Evolutionary conservation across 2,113 vertebrate species (phyloP).

Genomic region (Dendrocopos noguchii): DNA sequence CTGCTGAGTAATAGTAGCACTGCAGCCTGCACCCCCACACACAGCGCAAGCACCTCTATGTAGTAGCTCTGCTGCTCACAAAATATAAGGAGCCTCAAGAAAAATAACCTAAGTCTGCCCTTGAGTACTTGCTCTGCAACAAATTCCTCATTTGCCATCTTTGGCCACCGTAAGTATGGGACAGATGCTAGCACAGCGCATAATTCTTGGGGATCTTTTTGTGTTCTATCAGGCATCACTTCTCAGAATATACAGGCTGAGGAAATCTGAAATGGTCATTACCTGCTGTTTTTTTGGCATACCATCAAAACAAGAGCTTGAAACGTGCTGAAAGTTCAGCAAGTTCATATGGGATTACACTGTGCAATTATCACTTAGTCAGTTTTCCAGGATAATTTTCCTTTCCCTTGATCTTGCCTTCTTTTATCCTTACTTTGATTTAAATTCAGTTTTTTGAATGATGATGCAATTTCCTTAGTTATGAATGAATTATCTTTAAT

Average conservation of each 20-base stretch:
- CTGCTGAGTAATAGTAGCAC: conserved; percentile 51
- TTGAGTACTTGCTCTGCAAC: neutral
- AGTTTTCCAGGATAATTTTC: conserved; percentile 61
- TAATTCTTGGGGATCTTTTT: neutral
- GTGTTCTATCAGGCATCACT: neutral
- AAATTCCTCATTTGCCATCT: neutral
- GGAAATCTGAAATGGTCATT: conserved; percentile 6
- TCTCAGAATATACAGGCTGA: neutral
- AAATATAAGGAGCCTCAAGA: neutral
- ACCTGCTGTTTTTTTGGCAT: neutral
- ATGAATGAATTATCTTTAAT: conserved; percentile 45
- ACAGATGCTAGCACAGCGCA: neutral
- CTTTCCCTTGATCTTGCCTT: conserved; percentile 57
- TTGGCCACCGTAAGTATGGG: neutral
- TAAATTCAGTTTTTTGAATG: conserved; percentile 33
- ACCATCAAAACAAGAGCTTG: conserved; percentile 16
- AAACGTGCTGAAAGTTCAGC: neutral
- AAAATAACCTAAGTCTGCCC: neutral
- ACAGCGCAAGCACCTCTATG: neutral
- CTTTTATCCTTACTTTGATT: conserved; percentile 67
- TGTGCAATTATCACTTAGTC: neutral
- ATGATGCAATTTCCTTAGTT: conserved; percentile 62
- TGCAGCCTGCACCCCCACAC: neutral
- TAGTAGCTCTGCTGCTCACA: neutral
- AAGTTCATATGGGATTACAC: neutral